Evolutionary conservation across 2,888 invertebrate genomes (phyloP).

Genomic region (Trichogramma evanescens): DNA sequence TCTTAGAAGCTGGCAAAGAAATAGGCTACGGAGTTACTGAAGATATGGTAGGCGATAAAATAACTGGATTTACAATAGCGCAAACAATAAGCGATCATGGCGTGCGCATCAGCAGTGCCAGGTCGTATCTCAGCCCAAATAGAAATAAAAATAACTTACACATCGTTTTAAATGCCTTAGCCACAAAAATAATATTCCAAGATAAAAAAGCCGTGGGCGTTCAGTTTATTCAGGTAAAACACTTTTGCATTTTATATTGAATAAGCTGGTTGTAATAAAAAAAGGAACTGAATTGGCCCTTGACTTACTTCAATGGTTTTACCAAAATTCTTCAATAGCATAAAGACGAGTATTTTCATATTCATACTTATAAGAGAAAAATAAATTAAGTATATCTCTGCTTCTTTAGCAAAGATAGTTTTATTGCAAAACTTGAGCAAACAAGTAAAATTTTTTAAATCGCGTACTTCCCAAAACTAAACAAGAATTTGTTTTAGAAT

Average conservation of each 20-base stretch:
- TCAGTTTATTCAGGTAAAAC: conserved; percentile 48
- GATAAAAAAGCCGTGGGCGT: conserved; percentile 52
- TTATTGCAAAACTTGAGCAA: background rate
- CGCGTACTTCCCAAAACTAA: background rate
- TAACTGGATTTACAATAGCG: conserved; percentile 59
- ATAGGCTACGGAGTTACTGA: conserved; percentile 57
- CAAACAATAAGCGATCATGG: conserved; percentile 60
- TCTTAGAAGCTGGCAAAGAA: conserved; percentile 56
- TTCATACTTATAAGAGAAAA: background rate
- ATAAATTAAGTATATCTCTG: too few relatives aligned
- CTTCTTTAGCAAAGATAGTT: too few relatives aligned
- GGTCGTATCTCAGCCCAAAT: conserved; percentile 55
- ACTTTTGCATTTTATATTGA: conserved; percentile 24
- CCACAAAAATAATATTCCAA: conserved; percentile 51
- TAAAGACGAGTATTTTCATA: background rate
- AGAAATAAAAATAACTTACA: conserved; percentile 55
- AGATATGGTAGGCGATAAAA: conserved; percentile 58
- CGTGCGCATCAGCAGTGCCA: conserved; percentile 54
- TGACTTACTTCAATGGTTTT: background rate
- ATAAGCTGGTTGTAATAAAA: conserved; percentile 47
- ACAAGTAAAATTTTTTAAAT: background rate
- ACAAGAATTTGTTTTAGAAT: conserved; percentile 24
- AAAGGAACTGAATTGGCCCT: background rate
- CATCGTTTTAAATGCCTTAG: conserved; percentile 55
- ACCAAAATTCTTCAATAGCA: background rate